These are phyloP conservation scores for Trichopria drosophilae DNA, from an alignment of 2,888 invertebrate genomes.

Conservation along the genomic window DNA sequence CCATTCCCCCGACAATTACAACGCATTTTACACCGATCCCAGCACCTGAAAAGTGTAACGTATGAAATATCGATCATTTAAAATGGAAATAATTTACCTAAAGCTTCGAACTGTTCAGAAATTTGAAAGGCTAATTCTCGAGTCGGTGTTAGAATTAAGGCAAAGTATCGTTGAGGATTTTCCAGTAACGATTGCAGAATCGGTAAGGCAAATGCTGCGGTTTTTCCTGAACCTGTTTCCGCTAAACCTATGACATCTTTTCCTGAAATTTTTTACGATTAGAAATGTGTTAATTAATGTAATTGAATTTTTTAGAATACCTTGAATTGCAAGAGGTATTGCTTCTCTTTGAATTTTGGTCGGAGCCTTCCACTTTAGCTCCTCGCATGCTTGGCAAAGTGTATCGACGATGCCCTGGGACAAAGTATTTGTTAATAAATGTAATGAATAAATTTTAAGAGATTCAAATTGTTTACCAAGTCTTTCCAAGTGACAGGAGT, in stretches of 20 bases:
- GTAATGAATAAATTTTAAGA: constrained; percentile 1
- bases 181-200: constrained; percentile 89
- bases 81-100: constrained; percentile 65
- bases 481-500: constrained; percentile 67
- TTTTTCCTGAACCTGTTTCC: constrained; percentile 94
- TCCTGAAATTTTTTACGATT: constrained; percentile 62
- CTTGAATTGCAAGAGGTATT: constrained; percentile 87
- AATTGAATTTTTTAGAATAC: constrained; percentile 56
- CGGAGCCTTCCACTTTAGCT: constrained; percentile 91
- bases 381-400: constrained; percentile 86
- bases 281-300: constrained; percentile 13
- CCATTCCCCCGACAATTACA: constrained; percentile 98
- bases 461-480: constrained; percentile 59
- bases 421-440: constrained; percentile 15
- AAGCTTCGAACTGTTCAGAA: constrained; percentile 95
- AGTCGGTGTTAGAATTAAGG: constrained; percentile 91
- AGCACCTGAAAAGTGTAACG: constrained; percentile 63
- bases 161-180: constrained; percentile 91
- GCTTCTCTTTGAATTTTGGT: constrained; percentile 95
- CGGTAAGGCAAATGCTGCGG: constrained; percentile 95
- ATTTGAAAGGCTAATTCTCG: constrained; percentile 98
- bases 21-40: constrained; percentile 93
- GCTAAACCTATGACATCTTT: constrained; percentile 78
- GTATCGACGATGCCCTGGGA: constrained; percentile 86
- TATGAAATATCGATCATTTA: not conserved